Base-by-base conservation (phyloP, 2,888 invertebrate species). In the Ormyrus pomaceus region DNA sequence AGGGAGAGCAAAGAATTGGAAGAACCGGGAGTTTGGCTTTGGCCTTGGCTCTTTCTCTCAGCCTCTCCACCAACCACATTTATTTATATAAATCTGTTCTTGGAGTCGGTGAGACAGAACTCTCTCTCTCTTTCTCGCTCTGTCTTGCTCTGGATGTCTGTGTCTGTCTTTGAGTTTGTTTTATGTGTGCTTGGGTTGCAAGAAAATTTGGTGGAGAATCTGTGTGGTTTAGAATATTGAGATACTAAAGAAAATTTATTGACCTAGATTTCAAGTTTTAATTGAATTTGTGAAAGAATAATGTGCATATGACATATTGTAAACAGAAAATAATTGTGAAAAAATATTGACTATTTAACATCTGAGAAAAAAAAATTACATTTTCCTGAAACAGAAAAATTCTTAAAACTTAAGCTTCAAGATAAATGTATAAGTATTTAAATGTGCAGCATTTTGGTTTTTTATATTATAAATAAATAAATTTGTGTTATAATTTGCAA, bases 31-130 rank as follows among this genome's bases (percentile, higher is more conserved):
- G 77, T 81, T 81, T 82, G 82, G 82, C 79, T 82, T 82, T 82
- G 82, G 82, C 82, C 82, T 82, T 82, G 82, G 82, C 73, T 77
- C 68, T 75, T 77, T 74, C 78, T 75, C 78, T 45, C 46, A 65
- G 51, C 56, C 34, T 34, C 75, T 75, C 72, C 13, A 53, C 56
- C 65, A 73, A 62, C 78, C 77, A 71, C 77, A 79, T 79, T 82
- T 82, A 82, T 82, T 82, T 82, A 82, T 82, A 79, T 79, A 79
- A 79, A 70, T 76, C 82, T 73, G 77, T 79, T 76, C 79, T 79
- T 79, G 77, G 82, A 79, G 77, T 69, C 73, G 55, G 78, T 45
- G 9, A 74, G 68, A 80, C 64, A 51, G 51, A 70, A 65, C 58
- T 79, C 66, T 66, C 58, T 75, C 53, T 62, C 62, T 13, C 19